These are phyloP conservation scores for Condylura cristata DNA, from an alignment of 2,113 vertebrate species.

Conservation along the genomic window DNA sequence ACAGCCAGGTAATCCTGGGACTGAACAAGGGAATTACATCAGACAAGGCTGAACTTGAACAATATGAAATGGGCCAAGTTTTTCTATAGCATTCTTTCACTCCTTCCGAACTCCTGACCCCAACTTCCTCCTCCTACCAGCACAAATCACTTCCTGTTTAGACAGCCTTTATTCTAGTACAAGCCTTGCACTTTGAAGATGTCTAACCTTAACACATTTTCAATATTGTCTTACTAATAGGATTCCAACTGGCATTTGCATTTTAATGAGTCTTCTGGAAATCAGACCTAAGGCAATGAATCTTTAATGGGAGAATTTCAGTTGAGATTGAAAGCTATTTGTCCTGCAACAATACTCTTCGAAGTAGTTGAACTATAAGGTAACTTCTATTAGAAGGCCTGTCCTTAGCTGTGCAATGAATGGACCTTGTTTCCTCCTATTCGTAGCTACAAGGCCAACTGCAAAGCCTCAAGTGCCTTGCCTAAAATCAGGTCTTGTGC, in stretches of 20 bases:
- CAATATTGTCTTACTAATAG: not conserved
- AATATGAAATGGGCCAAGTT: not conserved
- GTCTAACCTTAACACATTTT: not conserved
- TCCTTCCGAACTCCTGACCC: not conserved
- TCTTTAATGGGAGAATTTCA: not conserved
- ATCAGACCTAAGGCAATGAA: not conserved
- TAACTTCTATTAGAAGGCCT: not conserved
- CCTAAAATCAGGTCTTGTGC: not conserved
- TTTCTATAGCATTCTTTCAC: not conserved
- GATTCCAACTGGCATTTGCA: not conserved
- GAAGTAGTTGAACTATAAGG: not conserved
- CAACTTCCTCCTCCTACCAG: not conserved
- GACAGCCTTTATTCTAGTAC: not conserved
- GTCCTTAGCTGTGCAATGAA: not conserved
- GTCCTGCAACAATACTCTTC: not conserved
- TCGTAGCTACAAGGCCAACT: not conserved
- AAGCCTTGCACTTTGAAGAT: not conserved
- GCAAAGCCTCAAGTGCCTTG: not conserved
- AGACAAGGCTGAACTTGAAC: not conserved
- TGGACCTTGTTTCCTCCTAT: not conserved
- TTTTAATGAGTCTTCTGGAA: conserved; percentile 14
- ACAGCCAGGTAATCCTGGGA: not conserved
- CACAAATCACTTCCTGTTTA: not conserved
- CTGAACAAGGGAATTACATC: no score
- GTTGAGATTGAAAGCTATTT: not conserved